Percentiles rank a stretch among this genome's conserved stretches.
Conservation (phyloP, 1,140 invertebrate species). For the Coenobita brevimanus region DNA sequence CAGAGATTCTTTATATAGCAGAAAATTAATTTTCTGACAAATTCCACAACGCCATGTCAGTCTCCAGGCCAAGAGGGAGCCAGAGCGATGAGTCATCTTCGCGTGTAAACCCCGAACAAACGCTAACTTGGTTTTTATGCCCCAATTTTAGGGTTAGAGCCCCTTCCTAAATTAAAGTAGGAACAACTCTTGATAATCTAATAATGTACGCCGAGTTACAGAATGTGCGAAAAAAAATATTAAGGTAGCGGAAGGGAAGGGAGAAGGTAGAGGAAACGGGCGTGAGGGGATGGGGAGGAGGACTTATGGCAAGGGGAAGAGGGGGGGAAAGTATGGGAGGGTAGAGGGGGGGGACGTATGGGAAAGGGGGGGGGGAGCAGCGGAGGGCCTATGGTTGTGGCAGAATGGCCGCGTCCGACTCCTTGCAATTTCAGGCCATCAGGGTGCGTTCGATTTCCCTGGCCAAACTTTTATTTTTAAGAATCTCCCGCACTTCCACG, state of each 20-base stretch:
- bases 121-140: too few species aligned
- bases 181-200: conserved; percentile 28
- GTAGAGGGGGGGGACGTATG: not conserved
- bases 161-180: too few species aligned
- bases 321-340: not conserved
- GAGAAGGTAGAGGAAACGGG: not conserved
- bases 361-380: not conserved
- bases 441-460: conserved; percentile 2
- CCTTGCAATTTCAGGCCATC: not conserved
- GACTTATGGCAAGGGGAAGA: not conserved
- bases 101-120: too few species aligned
- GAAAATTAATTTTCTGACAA: too few species aligned
- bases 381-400: not conserved
- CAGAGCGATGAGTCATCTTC: too few species aligned
- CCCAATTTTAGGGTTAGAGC: too few species aligned
- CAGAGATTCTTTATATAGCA: too few species aligned
- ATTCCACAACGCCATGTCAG: too few species aligned
- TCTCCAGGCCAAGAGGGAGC: too few species aligned
- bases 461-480: too few species aligned
- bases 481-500: too few species aligned
- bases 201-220: not conserved
- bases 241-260: not conserved
- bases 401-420: conserved; percentile 20
- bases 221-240: not conserved
- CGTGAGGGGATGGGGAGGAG: not conserved